A percentile compares a stretch with the other conserved stretches of the same genome.
Evolutionary conservation across 2,113 vertebrate genomes (phyloP).

Genomic region (Oreochromis tanganicae): DNA sequence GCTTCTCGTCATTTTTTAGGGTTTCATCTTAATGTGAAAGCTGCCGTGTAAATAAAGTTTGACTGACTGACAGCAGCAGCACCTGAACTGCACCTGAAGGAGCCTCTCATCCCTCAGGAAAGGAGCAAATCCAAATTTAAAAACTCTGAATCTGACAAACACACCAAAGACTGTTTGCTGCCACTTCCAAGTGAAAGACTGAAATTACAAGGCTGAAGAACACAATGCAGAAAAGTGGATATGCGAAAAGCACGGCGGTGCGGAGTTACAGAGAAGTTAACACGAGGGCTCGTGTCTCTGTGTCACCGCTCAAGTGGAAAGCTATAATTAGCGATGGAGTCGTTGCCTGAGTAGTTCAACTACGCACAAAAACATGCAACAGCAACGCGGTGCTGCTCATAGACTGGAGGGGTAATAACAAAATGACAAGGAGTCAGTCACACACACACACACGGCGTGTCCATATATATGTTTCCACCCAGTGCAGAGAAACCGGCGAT

Average conservation of each 20-base stretch:
- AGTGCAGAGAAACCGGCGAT: slow-evolving; percentile 66
- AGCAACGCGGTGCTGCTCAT: neutral
- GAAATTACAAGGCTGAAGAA: neutral
- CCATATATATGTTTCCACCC: slow-evolving; percentile 57
- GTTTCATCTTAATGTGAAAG: neutral
- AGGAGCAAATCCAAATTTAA: neutral
- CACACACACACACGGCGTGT: neutral
- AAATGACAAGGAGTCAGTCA: slow-evolving; percentile 64
- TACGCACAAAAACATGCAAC: slow-evolving; percentile 44
- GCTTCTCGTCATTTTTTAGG: neutral
- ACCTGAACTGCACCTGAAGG: neutral
- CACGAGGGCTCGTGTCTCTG: slow-evolving; percentile 28
- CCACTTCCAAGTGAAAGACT: neutral
- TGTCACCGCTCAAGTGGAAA: slow-evolving; percentile 54
- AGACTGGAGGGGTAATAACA: slow-evolving; percentile 33
- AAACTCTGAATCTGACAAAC: neutral
- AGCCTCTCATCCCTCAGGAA: neutral
- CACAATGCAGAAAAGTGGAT: neutral
- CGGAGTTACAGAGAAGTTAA: slow-evolving; percentile 32
- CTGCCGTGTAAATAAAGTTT: neutral
- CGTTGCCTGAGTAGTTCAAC: slow-evolving; percentile 49
- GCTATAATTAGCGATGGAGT: slow-evolving; percentile 56
- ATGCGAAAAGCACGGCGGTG: neutral
- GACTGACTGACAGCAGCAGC: neutral
- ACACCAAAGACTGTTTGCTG: neutral